Conservation (phyloP, 2,797 vertebrate species). For the Trichosurus vulpecula region DNA sequence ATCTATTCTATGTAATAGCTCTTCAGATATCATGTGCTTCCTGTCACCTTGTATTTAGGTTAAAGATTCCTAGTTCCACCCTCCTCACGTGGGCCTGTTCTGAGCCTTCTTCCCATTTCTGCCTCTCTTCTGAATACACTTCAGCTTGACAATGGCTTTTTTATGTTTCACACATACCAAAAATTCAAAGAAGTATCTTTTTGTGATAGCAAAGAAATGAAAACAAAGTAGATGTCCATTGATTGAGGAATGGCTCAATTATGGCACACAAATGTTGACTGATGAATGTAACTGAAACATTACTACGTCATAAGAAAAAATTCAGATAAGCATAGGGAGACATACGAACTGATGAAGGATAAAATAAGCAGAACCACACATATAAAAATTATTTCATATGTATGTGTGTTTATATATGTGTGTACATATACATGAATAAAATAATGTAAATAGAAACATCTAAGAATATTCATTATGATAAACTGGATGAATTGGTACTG, state of each 20-base stretch:
- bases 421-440: background rate
- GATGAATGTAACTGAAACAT: background rate
- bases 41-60: background rate
- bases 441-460: background rate
- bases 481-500: background rate
- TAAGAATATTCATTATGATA: background rate
- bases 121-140: background rate
- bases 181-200: background rate
- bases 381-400: background rate
- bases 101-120: background rate
- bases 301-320: background rate
- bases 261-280: background rate
- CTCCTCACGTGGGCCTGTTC: background rate
- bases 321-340: background rate
- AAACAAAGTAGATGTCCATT: background rate
- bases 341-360: background rate
- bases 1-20: background rate
- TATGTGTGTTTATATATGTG: background rate
- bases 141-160: background rate
- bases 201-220: background rate
- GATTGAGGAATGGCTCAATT: background rate
- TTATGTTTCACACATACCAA: background rate
- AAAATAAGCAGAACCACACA: background rate
- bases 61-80: background rate
- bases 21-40: background rate